phyloP scores from a whole-genome alignment of 2,113 vertebrate genomes.

The Steatornis caripensis region DNA sequence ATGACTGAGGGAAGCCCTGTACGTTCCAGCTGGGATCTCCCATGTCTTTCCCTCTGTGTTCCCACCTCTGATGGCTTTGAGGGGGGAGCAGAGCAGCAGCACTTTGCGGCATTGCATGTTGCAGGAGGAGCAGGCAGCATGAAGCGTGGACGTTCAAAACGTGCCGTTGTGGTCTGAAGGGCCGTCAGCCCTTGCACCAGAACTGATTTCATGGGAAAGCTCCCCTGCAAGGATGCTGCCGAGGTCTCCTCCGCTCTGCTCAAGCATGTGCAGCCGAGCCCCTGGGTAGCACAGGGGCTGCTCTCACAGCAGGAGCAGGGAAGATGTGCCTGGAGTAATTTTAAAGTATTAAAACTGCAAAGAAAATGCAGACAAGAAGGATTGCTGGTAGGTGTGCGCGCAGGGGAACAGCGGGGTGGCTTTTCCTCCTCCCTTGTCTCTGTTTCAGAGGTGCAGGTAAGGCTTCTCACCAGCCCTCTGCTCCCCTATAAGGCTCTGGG shows the following conservation, averaged over 20 bases:
- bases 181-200: background rate
- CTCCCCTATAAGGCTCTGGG: background rate
- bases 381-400: background rate
- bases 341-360: background rate
- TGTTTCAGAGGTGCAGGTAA: background rate
- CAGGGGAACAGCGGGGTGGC: no score
- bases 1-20: background rate
- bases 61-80: background rate
- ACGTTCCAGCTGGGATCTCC: background rate
- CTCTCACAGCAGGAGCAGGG: rapidly evolving
- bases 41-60: background rate
- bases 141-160: background rate
- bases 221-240: rapidly evolving
- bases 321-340: background rate
- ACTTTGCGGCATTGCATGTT: rapidly evolving
- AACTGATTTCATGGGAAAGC: background rate
- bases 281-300: rapidly evolving
- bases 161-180: background rate
- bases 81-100: background rate
- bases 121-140: background rate
- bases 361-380: background rate
- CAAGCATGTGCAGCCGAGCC: rapidly evolving
- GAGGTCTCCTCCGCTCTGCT: background rate
- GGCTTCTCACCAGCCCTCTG: background rate
- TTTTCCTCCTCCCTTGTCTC: background rate